These are phyloP conservation scores for Diplolepis rosae DNA, from an alignment of 2,888 invertebrate species.

Conservation along the genomic window DNA sequence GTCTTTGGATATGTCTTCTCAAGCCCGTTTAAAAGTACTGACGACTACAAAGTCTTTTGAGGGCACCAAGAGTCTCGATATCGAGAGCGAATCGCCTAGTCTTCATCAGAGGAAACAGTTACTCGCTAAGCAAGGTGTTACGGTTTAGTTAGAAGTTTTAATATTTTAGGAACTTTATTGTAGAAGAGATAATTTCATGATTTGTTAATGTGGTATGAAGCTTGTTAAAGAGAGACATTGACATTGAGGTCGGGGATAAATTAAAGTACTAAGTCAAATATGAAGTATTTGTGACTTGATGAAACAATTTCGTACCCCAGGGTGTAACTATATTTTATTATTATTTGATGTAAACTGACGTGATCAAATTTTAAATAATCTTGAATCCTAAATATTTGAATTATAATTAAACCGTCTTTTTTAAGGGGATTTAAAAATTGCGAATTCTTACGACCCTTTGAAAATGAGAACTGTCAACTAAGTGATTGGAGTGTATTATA, in stretches of 20 bases:
- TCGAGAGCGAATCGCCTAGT: conserved; percentile 68
- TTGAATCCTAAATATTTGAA: too few species aligned
- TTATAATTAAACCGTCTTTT: too few species aligned
- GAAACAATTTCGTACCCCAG: too few species aligned
- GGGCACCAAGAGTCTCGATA: conserved; percentile 50
- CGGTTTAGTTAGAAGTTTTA: conserved; percentile 57
- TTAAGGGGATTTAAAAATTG: too few species aligned
- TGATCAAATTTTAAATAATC: too few species aligned
- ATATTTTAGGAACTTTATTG: not conserved
- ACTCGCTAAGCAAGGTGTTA: conserved; percentile 69
- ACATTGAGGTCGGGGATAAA: too few species aligned
- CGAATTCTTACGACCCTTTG: too few species aligned
- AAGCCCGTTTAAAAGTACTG: conserved; percentile 60
- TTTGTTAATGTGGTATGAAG: not conserved
- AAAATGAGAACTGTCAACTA: too few species aligned
- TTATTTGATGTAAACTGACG: too few species aligned
- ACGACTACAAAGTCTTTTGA: conserved; percentile 63
- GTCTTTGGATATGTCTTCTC: conserved; percentile 63
- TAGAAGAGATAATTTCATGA: not conserved
- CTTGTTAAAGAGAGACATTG: not conserved
- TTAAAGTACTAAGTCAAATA: too few species aligned
- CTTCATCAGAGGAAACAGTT: conserved; percentile 69
- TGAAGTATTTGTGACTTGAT: too few species aligned
- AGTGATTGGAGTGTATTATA: not conserved
- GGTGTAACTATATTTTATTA: too few species aligned